Percentiles rank a stretch among this genome's conserved stretches.
Evolutionary conservation across 2,888 invertebrate genomes (phyloP).

Genomic region (Drosophila anomalata): DNA sequence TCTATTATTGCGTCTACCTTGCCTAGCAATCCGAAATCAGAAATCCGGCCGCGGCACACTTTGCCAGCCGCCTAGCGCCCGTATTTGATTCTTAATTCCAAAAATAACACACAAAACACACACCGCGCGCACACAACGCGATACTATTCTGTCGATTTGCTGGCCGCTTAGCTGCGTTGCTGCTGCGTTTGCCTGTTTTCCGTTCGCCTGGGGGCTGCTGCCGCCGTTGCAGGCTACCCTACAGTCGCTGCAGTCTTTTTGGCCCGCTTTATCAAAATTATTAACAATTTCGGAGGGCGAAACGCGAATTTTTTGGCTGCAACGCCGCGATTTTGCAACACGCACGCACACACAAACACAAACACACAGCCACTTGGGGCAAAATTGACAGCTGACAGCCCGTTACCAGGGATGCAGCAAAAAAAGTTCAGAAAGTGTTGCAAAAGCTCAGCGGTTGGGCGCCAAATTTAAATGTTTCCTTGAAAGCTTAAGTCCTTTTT

Average conservation of each 20-base stretch:
- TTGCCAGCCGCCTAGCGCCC: slow-evolving; percentile 22
- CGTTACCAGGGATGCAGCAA: slow-evolving; percentile 36
- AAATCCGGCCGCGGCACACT: slow-evolving; percentile 42
- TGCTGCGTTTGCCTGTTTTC: slow-evolving; percentile 6
- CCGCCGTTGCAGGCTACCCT: slow-evolving; percentile 17
- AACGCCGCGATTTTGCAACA: slow-evolving; percentile 51
- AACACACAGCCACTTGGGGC: slow-evolving; percentile 59
- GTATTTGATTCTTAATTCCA: slow-evolving; percentile 62
- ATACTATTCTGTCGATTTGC: slow-evolving; percentile 17
- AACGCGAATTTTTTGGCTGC: slow-evolving; percentile 45
- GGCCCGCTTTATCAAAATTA: neutral
- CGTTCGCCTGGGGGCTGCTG: neutral
- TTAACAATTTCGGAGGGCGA: slow-evolving; percentile 2
- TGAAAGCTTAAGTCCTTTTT: neutral
- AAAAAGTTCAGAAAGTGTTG: slow-evolving; percentile 47
- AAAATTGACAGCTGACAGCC: slow-evolving; percentile 62
- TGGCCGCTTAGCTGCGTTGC: slow-evolving; percentile 18
- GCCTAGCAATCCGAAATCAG: slow-evolving; percentile 21
- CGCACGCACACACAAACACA: slow-evolving; percentile 47
- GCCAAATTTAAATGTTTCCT: slow-evolving; percentile 35
- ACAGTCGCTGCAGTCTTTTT: neutral
- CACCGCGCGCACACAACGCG: slow-evolving; percentile 47
- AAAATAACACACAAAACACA: slow-evolving; percentile 77
- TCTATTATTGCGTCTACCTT: slow-evolving; percentile 71
- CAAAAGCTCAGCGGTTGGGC: slow-evolving; percentile 32